Evolutionary conservation across 2,113 vertebrate species (phyloP), one percentile per base, ranked within the genome.

Genomic region (Sus scrofa): DNA sequence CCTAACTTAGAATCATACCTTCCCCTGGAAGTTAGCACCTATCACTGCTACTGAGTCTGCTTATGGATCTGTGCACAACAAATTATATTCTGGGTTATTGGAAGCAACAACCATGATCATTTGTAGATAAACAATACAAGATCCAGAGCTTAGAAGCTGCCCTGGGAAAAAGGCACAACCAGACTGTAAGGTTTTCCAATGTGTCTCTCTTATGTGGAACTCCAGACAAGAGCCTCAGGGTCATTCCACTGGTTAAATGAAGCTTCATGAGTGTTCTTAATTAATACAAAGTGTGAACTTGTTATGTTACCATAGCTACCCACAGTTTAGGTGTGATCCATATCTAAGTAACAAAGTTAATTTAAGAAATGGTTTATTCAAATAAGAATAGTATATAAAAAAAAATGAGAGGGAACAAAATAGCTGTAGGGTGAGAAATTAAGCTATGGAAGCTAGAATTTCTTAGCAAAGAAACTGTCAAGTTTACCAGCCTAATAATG

Each of bases 391-490:
- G 22, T 75, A 84, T 50, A 32, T 30, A 50, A 81, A 84, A 84
- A 94, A 92, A 86, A n/a, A 6, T 10, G 30, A n/a, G 27, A 83
- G 30, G 30, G 4, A 89, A 71, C 77, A 56, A 94, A 92, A 94
- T 73, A 87, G 27, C 84, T 84, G 5, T 37, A 88, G 82, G 93
- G 27, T 84, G 73, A 91, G 44, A 94, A 92, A 30, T 85, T 68
- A 81, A 95, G 34, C 15, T 68, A 26, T 37, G 34, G 27, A 90
- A 89, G 58, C 56, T 73, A 81, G 34, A 75, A 79, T 84, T 63
- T 92, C 50, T 93, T 93, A 90, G 56, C 44, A 88, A 97, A 94
- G 86, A 87, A 96, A 86, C 75, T 91, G 83, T 91, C 94, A 97
- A 67, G 52, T 87, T 93, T 92, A 81, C 30, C 70, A 82, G 6